Percentiles rank a stretch among this genome's conserved stretches.
Conservation (phyloP, 2,888 invertebrate genomes). For the Cryptocheilus praepositus region DNA sequence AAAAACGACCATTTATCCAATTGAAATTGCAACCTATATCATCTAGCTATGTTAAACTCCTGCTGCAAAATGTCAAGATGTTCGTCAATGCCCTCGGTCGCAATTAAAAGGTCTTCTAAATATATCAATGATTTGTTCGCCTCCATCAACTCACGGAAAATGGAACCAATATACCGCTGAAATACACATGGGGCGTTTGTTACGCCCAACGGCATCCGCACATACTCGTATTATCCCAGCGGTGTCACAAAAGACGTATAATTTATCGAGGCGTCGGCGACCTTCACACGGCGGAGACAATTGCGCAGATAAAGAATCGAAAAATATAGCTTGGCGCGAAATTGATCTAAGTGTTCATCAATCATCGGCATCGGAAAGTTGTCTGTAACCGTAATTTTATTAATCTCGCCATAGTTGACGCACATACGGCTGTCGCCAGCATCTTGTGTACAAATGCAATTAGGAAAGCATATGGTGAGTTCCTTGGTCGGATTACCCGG, state of each 20-base stretch:
- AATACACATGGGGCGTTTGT: not conserved
- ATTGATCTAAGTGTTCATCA: not conserved
- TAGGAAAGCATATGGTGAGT: not conserved
- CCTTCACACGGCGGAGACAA: not conserved
- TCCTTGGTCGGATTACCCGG: no score
- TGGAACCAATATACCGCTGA: not conserved
- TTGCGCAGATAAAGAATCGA: not conserved
- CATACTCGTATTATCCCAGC: not conserved
- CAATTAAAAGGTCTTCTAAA: no score
- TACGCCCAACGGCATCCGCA: not conserved
- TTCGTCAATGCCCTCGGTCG: no score
- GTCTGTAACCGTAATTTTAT: not conserved
- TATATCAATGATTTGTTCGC: no score
- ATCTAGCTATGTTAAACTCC: slow-evolving; percentile 26
- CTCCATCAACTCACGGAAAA: not conserved
- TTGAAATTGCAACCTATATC: not conserved
- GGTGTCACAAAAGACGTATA: not conserved
- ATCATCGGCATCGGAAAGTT: not conserved
- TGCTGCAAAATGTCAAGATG: not conserved
- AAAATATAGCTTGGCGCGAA: not conserved
- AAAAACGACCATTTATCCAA: not conserved
- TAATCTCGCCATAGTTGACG: not conserved
- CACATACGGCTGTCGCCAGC: not conserved
- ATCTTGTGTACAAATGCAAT: not conserved
- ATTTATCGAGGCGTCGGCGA: not conserved